Evolutionary conservation across 2,888 invertebrate species (phyloP), one percentile per base, ranked within the genome.

Genomic region (Griposia aprilina): DNA sequence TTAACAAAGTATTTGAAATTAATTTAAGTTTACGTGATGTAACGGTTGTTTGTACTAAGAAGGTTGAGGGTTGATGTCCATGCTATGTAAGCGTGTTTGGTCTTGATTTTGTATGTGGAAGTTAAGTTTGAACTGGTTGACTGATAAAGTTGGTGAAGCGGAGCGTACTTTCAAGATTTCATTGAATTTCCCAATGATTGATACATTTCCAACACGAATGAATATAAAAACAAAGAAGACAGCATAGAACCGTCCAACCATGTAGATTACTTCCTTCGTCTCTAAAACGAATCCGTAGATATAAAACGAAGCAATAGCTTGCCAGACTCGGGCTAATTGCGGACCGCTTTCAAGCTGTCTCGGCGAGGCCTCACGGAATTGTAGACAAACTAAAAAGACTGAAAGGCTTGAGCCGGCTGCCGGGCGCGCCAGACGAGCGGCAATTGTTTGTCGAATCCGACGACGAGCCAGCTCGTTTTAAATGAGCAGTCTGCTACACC

Each of bases 261-360:
- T 36, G 66, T 50, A 74, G 73, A 84, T 82, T 81, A 85, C 75
- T 80, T 78, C 75, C 75, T 76, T 74, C 71, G 81, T 76, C 63
- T 81, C 74, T 67, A 82, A 84, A 84, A 85, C 76, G 79, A 85
- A 83, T 84, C 82, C 68, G 75, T 74, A 70, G 57, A 74, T 81
- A 76, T 78, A 83, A 87, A 85, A 83, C 68, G 74, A 73, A 72
- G 85, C 73, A 84, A 83, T 83, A 86, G 87, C 84, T 82, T 78
- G 87, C 79, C 90, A 91, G 90, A 89, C 91, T 88, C 87, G 89
- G 90, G 93, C 94, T 95, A 94, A 95, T 95, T 94, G 94, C 93
- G 85, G 90, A 85, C 90, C 93, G 93, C 93, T 94, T 94, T 93
- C 93, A 94, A 91, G 87, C 89, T 86, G 90, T 90, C 90, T 90